Evolutionary conservation across 2,113 vertebrate genomes (phyloP).

Genomic region (Arvicanthis niloticus): DNA sequence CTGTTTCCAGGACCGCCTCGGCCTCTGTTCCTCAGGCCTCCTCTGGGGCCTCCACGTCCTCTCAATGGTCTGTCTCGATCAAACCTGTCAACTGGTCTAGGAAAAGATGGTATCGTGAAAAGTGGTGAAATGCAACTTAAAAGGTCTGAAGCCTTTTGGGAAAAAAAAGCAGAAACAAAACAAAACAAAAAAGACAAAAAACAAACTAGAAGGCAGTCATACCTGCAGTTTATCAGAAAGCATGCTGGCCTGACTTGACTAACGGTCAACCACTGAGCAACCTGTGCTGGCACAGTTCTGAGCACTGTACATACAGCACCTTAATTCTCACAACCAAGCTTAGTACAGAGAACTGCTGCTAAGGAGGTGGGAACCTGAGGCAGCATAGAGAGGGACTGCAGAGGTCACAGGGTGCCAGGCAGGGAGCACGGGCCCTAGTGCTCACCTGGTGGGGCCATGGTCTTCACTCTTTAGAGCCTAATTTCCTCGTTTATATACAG

Average conservation of each 20-base stretch:
- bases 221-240: neutral
- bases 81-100: conserved; percentile 84
- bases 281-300: neutral
- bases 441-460: neutral
- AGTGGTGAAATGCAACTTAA: neutral
- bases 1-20: conserved; percentile 85
- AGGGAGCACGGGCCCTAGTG: neutral
- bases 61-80: conserved; percentile 82
- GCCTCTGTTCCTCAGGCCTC: conserved; percentile 87
- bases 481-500: neutral
- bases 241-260: neutral
- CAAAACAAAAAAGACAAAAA: neutral
- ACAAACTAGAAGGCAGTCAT: neutral
- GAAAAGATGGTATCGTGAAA: conserved; percentile 45
- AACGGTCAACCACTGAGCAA: neutral
- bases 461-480: neutral
- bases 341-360: neutral
- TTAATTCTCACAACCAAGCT: neutral
- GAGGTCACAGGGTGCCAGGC: neutral
- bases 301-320: neutral
- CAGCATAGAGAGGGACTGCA: neutral
- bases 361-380: neutral
- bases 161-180: neutral
- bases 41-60: conserved; percentile 84
- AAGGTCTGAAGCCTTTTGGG: conserved; percentile 3